A percentile compares a stretch with the other conserved stretches of the same genome.
phyloP scores from a whole-genome alignment of 2,888 invertebrate genomes.

The Lysandra bellargus region DNA sequence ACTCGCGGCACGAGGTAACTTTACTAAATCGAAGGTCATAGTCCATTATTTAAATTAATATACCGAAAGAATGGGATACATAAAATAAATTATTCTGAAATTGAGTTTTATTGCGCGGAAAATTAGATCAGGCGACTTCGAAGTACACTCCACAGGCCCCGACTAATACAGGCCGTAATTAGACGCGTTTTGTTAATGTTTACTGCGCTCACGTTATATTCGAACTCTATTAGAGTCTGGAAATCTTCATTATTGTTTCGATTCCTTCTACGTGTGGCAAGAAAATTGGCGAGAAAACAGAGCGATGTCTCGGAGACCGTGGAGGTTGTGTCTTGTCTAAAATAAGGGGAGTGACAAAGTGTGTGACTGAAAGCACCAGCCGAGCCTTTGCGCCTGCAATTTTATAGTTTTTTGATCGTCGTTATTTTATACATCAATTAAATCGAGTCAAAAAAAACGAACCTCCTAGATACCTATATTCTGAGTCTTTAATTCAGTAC shows the following conservation, averaged over 20 bases:
- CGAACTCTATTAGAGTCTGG: neutral
- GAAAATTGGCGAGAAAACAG: neutral
- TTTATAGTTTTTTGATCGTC: too few relatives aligned
- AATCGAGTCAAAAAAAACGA: too few relatives aligned
- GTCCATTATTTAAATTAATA: constrained; percentile 5
- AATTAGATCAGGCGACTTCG: constrained; percentile 13
- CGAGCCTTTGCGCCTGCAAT: too few relatives aligned
- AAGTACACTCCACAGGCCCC: neutral
- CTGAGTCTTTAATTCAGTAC: too few relatives aligned
- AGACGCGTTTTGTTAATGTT: neutral
- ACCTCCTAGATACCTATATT: too few relatives aligned
- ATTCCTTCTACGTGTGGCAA: too few relatives aligned
- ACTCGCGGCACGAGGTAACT: neutral
- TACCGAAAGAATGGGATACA: constrained; percentile 22
- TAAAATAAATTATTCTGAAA: constrained; percentile 27
- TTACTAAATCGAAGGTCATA: constrained; percentile 5
- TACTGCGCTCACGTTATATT: neutral
- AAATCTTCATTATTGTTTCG: neutral
- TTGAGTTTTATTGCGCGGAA: constrained; percentile 27
- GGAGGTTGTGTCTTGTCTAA: too few relatives aligned
- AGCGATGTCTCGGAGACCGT: neutral
- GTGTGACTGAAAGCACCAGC: too few relatives aligned
- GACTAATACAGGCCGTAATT: neutral
- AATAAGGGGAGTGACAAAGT: too few relatives aligned
- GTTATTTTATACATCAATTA: too few relatives aligned